Percentiles rank a stretch among this genome's conserved stretches.
phyloP scores from a whole-genome alignment of 2,113 vertebrate genomes.

The Poicephalus meyeri region DNA sequence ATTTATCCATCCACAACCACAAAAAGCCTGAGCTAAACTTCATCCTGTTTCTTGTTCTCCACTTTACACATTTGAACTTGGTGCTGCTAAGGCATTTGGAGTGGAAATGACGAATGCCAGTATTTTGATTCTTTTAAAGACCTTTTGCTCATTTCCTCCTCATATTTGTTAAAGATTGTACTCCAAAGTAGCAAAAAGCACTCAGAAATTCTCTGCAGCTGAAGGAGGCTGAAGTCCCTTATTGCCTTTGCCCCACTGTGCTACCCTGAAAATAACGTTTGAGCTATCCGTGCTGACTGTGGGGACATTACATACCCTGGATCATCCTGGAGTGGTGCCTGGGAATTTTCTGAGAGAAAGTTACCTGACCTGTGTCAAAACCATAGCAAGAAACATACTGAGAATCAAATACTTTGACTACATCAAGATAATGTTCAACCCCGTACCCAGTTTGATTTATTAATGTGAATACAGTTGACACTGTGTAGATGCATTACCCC shows the following conservation, averaged over 20 bases:
- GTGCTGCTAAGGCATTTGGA: rapidly evolving
- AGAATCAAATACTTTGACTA: neutral
- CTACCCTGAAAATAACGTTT: neutral
- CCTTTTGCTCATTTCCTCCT: neutral
- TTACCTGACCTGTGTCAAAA: neutral
- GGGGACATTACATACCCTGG: neutral
- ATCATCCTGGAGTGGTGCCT: neutral
- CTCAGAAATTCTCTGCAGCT: neutral
- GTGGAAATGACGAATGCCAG: neutral
- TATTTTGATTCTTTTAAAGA: neutral
- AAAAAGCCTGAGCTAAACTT: neutral
- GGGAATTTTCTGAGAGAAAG: neutral
- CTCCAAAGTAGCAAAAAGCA: neutral
- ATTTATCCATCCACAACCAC: neutral
- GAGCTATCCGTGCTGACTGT: neutral
- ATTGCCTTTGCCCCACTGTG: neutral
- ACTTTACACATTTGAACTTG: neutral
- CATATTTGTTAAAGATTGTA: neutral
- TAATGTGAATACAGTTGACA: neutral
- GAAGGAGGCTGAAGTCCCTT: neutral
- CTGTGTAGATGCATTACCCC: neutral
- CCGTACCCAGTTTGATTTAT: neutral
- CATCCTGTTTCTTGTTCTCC: neutral
- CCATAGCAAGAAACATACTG: neutral
- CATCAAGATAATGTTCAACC: neutral